These are phyloP conservation scores for Chaetophractus vellerosus DNA, from an alignment of 2,797 vertebrate genomes.

Conservation along the genomic window DNA sequence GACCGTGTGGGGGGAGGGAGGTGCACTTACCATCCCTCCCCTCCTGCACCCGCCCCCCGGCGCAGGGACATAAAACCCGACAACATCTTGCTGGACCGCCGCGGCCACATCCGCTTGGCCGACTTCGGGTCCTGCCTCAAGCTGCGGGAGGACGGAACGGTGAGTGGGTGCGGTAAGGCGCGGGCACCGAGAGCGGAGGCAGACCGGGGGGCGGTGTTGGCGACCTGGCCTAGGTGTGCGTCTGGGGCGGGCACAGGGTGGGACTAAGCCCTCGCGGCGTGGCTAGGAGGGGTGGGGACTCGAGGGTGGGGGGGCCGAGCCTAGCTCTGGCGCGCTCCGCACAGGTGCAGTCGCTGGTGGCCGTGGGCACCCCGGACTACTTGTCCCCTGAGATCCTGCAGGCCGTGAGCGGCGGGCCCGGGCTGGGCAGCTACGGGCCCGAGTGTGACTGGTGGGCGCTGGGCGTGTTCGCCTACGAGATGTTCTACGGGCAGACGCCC, in stretches of 20 bases:
- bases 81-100: slow-evolving; percentile 93
- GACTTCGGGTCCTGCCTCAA: slow-evolving; percentile 95
- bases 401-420: slow-evolving; percentile 90
- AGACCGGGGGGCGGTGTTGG: too few species aligned
- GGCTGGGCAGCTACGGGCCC: slow-evolving; percentile 90
- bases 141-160: slow-evolving; percentile 91
- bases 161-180: slow-evolving; percentile 80
- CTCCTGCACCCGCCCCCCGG: too few species aligned
- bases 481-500: slow-evolving; percentile 94
- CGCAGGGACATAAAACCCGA: slow-evolving; percentile 95
- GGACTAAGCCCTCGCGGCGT: background rate
- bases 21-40: too few species aligned
- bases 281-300: background rate
- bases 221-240: too few species aligned
- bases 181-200: background rate
- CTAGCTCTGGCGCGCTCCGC: background rate
- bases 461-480: slow-evolving; percentile 94
- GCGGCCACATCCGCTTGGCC: slow-evolving; percentile 93
- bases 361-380: slow-evolving; percentile 95
- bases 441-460: slow-evolving; percentile 96
- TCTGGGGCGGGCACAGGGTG: background rate
- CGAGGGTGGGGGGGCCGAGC: background rate
- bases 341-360: slow-evolving; percentile 92
- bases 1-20: fast-evolving
- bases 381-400: slow-evolving; percentile 94